A percentile compares a stretch with the other conserved stretches of the same genome.
Conservation (phyloP, 2,113 vertebrate genomes). For the Entelurus aequoreus region DNA sequence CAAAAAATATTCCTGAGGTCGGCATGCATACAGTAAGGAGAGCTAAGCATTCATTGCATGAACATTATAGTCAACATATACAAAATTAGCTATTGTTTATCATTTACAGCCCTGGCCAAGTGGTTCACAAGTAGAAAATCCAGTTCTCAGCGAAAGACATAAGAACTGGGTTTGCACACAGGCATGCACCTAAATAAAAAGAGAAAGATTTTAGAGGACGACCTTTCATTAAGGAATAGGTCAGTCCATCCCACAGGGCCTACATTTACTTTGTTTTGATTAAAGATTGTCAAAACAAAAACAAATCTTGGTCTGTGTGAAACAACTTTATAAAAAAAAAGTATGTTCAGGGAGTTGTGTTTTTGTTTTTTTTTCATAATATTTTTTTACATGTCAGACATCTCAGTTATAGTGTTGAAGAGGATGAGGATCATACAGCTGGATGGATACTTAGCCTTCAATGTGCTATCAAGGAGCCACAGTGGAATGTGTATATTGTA, state of each 20-base stretch:
- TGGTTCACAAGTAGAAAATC: slow-evolving; percentile 27
- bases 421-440: background rate
- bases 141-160: slow-evolving; percentile 10
- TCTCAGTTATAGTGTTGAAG: background rate
- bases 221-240: background rate
- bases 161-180: slow-evolving; percentile 5
- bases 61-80: slow-evolving; percentile 8
- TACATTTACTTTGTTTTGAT: slow-evolving; percentile 9
- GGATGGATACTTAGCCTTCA: background rate
- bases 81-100: slow-evolving; percentile 28
- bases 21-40: background rate
- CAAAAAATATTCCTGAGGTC: background rate
- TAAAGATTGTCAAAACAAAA: background rate
- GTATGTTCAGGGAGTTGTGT: background rate
- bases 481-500: slow-evolving; percentile 10
- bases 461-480: background rate
- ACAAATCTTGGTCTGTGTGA: background rate
- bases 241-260: slow-evolving; percentile 1
- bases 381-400: background rate
- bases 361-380: background rate
- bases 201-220: background rate
- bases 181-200: slow-evolving; percentile 1
- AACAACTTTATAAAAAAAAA: slow-evolving; percentile 1
- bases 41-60: slow-evolving; percentile 15
- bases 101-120: slow-evolving; percentile 15